phyloP scores from a whole-genome alignment of 2,113 vertebrate genomes.

The Lates calcarifer region DNA sequence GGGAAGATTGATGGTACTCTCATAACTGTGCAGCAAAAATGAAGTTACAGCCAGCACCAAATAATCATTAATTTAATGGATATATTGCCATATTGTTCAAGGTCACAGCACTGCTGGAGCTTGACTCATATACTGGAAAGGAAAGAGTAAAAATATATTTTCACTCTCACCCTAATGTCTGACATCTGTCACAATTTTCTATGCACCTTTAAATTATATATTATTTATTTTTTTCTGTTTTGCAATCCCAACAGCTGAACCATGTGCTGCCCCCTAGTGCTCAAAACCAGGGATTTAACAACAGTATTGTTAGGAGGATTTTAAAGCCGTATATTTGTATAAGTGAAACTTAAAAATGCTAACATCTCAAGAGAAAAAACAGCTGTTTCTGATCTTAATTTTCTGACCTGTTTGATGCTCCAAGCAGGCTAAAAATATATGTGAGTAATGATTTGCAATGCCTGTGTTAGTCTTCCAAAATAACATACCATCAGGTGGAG shows the following conservation, averaged over 20 bases:
- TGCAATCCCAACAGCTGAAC: neutral
- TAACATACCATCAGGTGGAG: neutral
- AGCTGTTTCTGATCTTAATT: neutral
- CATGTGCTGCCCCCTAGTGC: constrained; percentile 36
- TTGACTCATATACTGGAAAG: too few species aligned
- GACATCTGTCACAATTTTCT: neutral
- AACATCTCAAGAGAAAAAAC: neutral
- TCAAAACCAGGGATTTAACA: neutral
- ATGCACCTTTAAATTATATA: too few species aligned
- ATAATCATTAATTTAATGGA: neutral
- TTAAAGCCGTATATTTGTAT: neutral
- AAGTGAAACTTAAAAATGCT: neutral
- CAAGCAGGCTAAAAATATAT: neutral
- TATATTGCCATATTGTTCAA: neutral
- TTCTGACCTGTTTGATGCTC: neutral
- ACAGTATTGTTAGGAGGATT: neutral
- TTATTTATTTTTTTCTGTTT: neutral
- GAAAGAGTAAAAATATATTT: too few species aligned
- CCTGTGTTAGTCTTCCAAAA: neutral
- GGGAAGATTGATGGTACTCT: neutral
- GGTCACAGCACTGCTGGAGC: neutral
- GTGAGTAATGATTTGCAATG: constrained; percentile 2
- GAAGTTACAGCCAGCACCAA: neutral
- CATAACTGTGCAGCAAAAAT: neutral
- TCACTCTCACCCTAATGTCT: too few species aligned